Base-by-base conservation (phyloP, 2,888 invertebrate species). In the Ennomos quercinarius region DNA sequence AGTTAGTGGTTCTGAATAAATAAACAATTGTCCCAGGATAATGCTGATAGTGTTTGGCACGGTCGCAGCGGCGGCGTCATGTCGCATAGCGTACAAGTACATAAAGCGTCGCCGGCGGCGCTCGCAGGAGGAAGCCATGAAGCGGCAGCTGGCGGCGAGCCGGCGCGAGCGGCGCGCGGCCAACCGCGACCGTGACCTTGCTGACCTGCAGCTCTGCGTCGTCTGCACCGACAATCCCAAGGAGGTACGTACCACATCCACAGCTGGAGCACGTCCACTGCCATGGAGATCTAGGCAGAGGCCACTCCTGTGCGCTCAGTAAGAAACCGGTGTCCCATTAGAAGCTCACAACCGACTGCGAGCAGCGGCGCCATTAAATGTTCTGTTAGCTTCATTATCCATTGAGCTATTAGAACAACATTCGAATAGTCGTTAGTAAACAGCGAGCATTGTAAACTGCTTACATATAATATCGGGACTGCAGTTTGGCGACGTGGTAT, bases 221-320 rank as follows among this genome's bases (percentile, higher is more conserved):
- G 96, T 98, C n/a, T 98, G 98, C 84, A 93, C 96, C 39, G 94
- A 94, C 57, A 97, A 97, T 89, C 97, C 97, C 0, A 95, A 97
- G 74, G 97, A 98, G 91, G 95, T 95, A 37, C 27, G 2, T 27
- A 27, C n/a, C 6, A 6, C 27, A 27, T 6, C 27, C 2, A 27
- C 17, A 17, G 2, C 27, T 27, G 27, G 6, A 27, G 2, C 17
- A 17, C n/a, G n/a, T n/a, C n/a, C n/a, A n/a, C n/a, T n/a, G n/a
- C n/a, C n/a, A n/a, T n/a, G n/a, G n/a, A n/a, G n/a, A n/a, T n/a
- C n/a, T n/a, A n/a, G n/a, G n/a, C n/a, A n/a, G n/a, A n/a, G n/a
- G n/a, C n/a, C n/a, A n/a, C n/a, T n/a, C n/a, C n/a, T n/a, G n/a
- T n/a, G n/a, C n/a, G n/a, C n/a, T n/a, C n/a, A n/a, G n/a, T n/a